Evolutionary conservation across 2,888 invertebrate species (phyloP), one percentile per base, ranked within the genome.

Genomic region (Parapristionchus giblindavisi): DNA sequence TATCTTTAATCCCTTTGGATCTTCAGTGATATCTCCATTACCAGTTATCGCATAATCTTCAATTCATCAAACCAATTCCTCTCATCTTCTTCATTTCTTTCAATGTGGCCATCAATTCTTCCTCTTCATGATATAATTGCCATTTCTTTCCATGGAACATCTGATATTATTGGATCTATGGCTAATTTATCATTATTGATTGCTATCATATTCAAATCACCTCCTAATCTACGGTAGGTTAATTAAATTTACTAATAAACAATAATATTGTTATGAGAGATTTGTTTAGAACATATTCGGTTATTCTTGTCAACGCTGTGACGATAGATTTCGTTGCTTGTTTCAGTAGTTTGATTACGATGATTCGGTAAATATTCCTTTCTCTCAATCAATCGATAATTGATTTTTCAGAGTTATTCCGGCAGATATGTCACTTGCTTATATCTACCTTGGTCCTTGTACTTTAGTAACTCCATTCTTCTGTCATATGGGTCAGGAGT

Each of bases 241-340:
- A n/a, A n/a, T n/a, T n/a, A n/a, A n/a, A n/a, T n/a, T n/a, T n/a
- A n/a, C n/a, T n/a, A n/a, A n/a, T n/a, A n/a, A n/a, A n/a, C n/a
- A n/a, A n/a, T n/a, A n/a, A n/a, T n/a, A n/a, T n/a, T n/a, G n/a
- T n/a, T n/a, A n/a, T n/a, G n/a, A n/a, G n/a, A n/a, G n/a, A n/a
- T n/a, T n/a, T n/a, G n/a, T n/a, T n/a, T n/a, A 65, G 63, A 65
- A 29, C 43, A 17, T 65, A 65, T 21, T 65, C 63, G 63, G 63
- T 65, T 5, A 65, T 65, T 40, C 63, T 65, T 0, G 43, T 65
- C 43, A 65, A 65, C 43, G 40, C 63, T 5, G 63, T 65, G 3
- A 36, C 63, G 14, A 65, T 65, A 3, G 63, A 65, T 65, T 32
- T 65, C 21, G 29, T 65, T 29, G 63, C 63, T 1, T 65, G 63